Base-by-base conservation (phyloP, 2,113 vertebrate species). In the Athene cunicularia region DNA sequence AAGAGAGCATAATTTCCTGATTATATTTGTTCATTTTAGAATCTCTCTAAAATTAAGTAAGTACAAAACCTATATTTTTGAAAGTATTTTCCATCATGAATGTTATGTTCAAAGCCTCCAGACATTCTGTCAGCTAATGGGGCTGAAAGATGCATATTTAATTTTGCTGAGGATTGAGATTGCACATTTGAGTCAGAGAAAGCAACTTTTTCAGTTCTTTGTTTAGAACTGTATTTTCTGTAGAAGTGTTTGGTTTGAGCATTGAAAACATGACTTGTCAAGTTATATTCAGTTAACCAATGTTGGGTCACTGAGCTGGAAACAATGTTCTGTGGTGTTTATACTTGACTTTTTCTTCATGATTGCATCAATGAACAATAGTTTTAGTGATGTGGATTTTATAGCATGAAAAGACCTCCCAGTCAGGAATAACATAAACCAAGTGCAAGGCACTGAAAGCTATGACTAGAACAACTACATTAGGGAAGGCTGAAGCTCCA, bases 341-440 rank as follows among this genome's bases (percentile, higher is more conserved):
- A 95, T 86, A 94, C 87, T 92, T 97, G 88, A 88, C 88, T 96
- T 97, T 97, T 98, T 98, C 97, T 97, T 96, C 95, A 95, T 98
- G 98, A 98, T 93, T 97, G 97, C 98, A 97, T 96, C 96, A 87
- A 86, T 98, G 97, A 97, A 94, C 97, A 98, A 97, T 90, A 89
- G 95, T 96, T 97, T 96, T 96, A 97, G 89, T 6, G 4, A 97
- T 96, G 95, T 91, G 93, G 86, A 88, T 95, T 97, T 97, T 95
- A 94, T 81, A 96, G 93, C 85, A 88, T 86, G 85, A 86, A 90
- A 97, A 95, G 88, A 93, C 91, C 68, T 97, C 95, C 50, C 50
- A 93, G 93, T 71, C 91, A 91, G 72, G 64, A 59, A 73, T 62
- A 95, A 75, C 55, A 96, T 68, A 90, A 94, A 95, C 60, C 43